Evolutionary conservation across 2,797 vertebrate genomes (phyloP).

Genomic region (Ispidina picta): DNA sequence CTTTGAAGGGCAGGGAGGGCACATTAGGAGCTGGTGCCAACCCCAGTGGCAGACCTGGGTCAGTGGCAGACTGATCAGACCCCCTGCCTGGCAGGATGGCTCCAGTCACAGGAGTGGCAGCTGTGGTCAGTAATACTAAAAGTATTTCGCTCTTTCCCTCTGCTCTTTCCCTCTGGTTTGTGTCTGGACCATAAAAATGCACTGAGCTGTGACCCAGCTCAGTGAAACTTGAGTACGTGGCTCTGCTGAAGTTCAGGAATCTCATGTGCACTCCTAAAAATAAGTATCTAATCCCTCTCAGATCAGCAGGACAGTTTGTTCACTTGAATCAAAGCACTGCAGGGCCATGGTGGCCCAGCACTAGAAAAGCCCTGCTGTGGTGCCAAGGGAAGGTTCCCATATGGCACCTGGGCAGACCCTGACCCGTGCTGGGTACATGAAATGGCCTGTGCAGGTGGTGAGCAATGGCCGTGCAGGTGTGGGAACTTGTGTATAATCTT

Average conservation of each 20-base stretch:
- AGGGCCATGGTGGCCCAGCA: background rate
- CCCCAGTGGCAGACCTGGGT: no score
- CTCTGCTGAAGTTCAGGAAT: background rate
- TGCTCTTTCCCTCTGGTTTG: background rate
- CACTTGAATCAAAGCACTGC: fast-evolving
- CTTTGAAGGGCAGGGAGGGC: background rate
- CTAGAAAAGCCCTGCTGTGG: background rate
- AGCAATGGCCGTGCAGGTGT: fast-evolving
- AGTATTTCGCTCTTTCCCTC: background rate
- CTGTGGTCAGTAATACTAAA: fast-evolving
- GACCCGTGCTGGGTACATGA: fast-evolving
- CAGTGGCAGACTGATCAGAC: no score
- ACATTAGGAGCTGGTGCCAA: fast-evolving
- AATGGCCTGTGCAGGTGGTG: fast-evolving
- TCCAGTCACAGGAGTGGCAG: background rate
- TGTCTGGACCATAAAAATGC: background rate
- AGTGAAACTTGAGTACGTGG: fast-evolving
- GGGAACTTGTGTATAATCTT: fast-evolving
- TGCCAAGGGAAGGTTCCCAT: background rate
- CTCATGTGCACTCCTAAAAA: fast-evolving
- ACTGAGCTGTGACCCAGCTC: background rate
- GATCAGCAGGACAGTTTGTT: background rate
- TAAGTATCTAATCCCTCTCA: background rate
- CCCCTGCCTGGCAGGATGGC: no score
- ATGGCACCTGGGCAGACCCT: background rate